These are phyloP conservation scores for Ranitomeya variabilis DNA, from an alignment of 2,113 vertebrate species.

Conservation along the genomic window DNA sequence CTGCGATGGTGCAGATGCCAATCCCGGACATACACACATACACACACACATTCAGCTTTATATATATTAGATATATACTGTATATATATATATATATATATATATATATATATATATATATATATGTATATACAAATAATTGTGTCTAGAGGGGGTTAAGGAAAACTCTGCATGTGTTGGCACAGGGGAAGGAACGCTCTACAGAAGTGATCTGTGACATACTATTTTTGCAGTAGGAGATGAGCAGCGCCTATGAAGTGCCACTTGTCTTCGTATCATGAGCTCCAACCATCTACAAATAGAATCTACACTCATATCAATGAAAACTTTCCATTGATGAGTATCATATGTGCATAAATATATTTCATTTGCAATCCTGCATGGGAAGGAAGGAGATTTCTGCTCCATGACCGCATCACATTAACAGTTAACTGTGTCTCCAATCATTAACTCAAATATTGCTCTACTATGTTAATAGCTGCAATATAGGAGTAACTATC, in stretches of 20 bases:
- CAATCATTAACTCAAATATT: not conserved
- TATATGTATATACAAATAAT: no score
- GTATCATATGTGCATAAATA: not conserved
- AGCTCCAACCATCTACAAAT: not conserved
- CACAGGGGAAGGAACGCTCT: no score
- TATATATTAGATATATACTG: no score
- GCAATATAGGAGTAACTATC: conserved; percentile 21
- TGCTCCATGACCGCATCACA: not conserved
- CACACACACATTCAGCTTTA: no score
- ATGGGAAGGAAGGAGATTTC: not conserved
- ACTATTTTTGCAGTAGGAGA: not conserved
- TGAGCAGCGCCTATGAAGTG: not conserved
- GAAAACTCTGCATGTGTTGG: no score
- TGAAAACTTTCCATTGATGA: not conserved
- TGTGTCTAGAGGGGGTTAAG: no score
- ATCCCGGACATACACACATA: no score
- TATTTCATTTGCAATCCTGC: not conserved
- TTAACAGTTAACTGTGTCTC: not conserved
- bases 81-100: no score
- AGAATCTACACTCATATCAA: not conserved
- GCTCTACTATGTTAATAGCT: not conserved
- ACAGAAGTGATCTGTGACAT: no score
- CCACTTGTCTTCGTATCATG: no score
- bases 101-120: no score
- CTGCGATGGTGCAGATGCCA: no score